These are phyloP conservation scores for Heliothis virescens DNA, from an alignment of 1,140 invertebrate genomes.

Conservation along the genomic window DNA sequence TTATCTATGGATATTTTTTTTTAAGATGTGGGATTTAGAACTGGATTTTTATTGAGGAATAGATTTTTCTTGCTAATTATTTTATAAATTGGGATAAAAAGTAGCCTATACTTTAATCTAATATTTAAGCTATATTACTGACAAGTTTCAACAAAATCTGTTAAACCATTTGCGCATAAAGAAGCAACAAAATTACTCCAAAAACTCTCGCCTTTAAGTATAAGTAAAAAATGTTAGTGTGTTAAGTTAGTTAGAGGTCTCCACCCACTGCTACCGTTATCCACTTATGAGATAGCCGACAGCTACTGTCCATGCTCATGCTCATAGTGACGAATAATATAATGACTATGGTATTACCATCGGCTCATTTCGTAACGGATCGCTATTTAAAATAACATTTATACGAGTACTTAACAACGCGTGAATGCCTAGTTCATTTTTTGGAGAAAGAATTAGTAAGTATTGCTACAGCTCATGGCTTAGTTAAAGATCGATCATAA, in stretches of 20 bases:
- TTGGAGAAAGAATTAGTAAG: too few species aligned
- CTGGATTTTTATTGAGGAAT: background rate
- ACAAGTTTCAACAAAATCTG: too few species aligned
- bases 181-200: too few species aligned
- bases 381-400: background rate
- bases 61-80: background rate
- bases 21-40: background rate
- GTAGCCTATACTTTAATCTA: too few species aligned
- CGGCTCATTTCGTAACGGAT: background rate
- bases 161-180: too few species aligned
- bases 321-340: background rate
- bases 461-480: too few species aligned
- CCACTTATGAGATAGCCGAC: background rate
- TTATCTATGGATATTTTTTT: background rate
- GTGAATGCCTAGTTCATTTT: too few species aligned
- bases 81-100: background rate
- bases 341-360: background rate
- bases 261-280: background rate
- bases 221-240: too few species aligned
- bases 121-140: too few species aligned
- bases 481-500: too few species aligned
- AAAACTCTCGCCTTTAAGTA: too few species aligned
- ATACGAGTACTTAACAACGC: background rate
- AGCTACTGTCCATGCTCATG: background rate
- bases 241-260: background rate